Evolutionary conservation across 2,888 invertebrate species (phyloP).

Genomic region (Onthophagus sagittarius): DNA sequence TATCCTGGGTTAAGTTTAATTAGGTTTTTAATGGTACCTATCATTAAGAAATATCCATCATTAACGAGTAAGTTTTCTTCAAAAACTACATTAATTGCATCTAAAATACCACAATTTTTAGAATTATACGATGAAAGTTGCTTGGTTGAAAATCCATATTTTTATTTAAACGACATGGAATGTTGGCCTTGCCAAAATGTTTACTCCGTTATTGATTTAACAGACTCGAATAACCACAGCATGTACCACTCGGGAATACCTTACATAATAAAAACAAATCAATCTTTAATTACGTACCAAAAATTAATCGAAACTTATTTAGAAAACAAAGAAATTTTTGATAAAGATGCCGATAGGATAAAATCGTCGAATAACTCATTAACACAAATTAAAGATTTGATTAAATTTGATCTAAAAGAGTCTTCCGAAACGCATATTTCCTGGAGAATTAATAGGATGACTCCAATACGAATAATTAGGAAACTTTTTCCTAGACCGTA

Average conservation of each 20-base stretch:
- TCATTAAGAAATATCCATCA: conserved; percentile 70
- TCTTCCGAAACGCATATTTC: conserved; percentile 39
- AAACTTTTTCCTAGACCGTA: conserved; percentile 68
- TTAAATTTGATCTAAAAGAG: conserved; percentile 28
- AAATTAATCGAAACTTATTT: conserved; percentile 57
- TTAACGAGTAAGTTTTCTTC: conserved; percentile 57
- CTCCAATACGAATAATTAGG: conserved; percentile 66
- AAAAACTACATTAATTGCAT: no score
- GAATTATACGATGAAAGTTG: conserved; percentile 84
- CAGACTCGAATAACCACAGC: conserved; percentile 54
- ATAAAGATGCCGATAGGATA: conserved; percentile 61
- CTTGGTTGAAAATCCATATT: conserved; percentile 78
- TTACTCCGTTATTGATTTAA: conserved; percentile 63
- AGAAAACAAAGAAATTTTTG: conserved; percentile 57
- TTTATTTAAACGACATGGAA: conserved; percentile 75
- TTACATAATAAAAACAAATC: conserved; percentile 55
- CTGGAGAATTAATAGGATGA: conserved; percentile 77
- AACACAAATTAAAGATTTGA: conserved; percentile 34
- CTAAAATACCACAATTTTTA: conserved; percentile 32
- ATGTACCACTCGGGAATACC: conserved; percentile 56
- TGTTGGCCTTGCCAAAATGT: conserved; percentile 79
- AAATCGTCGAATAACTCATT: conserved; percentile 40
- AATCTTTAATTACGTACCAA: conserved; percentile 53
- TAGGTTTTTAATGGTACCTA: conserved; percentile 70
- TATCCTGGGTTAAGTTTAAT: conserved; percentile 75